Evolutionary conservation across 2,888 invertebrate species (phyloP).

Genomic region (Lepidochrysops patricia): DNA sequence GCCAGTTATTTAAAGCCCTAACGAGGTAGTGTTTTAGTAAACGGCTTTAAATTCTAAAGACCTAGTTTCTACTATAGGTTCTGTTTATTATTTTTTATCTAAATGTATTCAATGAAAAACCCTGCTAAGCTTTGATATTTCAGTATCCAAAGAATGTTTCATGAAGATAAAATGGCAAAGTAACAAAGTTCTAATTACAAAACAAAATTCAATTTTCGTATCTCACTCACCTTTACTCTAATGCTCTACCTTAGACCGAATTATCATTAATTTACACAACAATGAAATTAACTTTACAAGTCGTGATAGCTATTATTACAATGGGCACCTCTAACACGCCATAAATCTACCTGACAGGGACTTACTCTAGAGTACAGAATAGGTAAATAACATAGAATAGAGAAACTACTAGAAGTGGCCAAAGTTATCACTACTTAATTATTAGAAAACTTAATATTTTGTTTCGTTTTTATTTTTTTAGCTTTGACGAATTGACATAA

Average conservation of each 20-base stretch:
- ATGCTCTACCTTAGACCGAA: not conserved
- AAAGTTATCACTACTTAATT: too few species aligned
- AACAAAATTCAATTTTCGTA: not conserved
- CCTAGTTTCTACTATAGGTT: too few species aligned
- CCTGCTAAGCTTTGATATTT: too few species aligned
- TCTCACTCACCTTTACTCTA: not conserved
- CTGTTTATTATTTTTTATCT: too few species aligned
- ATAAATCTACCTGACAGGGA: slow-evolving; percentile 8
- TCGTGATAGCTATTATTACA: slow-evolving; percentile 11
- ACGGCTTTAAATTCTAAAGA: not conserved
- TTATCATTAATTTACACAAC: slow-evolving; percentile 12
- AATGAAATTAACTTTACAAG: slow-evolving; percentile 10
- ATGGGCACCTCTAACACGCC: slow-evolving; percentile 5
- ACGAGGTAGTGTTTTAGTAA: not conserved
- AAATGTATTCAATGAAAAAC: too few species aligned
- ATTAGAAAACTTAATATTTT: too few species aligned
- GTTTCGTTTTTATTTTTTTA: too few species aligned
- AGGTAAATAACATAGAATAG: not conserved
- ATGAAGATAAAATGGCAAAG: not conserved
- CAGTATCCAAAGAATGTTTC: too few species aligned
- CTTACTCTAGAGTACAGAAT: not conserved
- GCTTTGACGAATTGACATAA: too few species aligned
- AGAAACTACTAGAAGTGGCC: not conserved
- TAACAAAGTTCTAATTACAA: not conserved
- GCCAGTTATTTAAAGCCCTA: not conserved